Evolutionary conservation across 2,888 invertebrate genomes (phyloP).

Genomic region (Andricus curvator): DNA sequence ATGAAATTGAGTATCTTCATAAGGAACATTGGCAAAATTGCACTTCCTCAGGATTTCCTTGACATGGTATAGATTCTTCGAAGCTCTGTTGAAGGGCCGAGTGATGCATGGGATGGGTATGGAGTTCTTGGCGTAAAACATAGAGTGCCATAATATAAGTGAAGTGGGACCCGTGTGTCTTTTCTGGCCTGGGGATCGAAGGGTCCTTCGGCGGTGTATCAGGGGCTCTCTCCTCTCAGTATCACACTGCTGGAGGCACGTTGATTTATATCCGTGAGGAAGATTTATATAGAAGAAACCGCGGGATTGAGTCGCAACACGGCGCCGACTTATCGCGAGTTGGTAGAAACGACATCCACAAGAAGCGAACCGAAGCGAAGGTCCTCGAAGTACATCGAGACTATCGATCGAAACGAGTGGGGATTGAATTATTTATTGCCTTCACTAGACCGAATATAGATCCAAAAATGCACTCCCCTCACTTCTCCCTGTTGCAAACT

Average conservation of each 20-base stretch:
- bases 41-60: not conserved
- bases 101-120: not conserved
- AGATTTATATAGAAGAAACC: conserved; percentile 77
- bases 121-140: conserved; percentile 55
- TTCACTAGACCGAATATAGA: not conserved
- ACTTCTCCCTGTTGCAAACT: not conserved
- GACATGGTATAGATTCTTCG: too few species aligned
- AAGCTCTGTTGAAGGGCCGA: not conserved
- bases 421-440: conserved; percentile 42
- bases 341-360: conserved; percentile 70
- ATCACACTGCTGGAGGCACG: conserved; percentile 76
- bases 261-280: conserved; percentile 74
- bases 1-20: not conserved
- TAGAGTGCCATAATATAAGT: conserved; percentile 68
- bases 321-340: conserved; percentile 77
- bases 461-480: not conserved
- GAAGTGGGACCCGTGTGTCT: conserved; percentile 72
- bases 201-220: conserved; percentile 70
- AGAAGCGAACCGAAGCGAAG: conserved; percentile 49
- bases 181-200: conserved; percentile 70
- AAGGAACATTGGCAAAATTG: not conserved
- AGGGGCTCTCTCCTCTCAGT: conserved; percentile 68
- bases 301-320: conserved; percentile 78
- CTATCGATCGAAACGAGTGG: conserved; percentile 53
- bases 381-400: conserved; percentile 52